Conservation (phyloP, 23 tunicate species). For the Ciona savignyi region DNA sequence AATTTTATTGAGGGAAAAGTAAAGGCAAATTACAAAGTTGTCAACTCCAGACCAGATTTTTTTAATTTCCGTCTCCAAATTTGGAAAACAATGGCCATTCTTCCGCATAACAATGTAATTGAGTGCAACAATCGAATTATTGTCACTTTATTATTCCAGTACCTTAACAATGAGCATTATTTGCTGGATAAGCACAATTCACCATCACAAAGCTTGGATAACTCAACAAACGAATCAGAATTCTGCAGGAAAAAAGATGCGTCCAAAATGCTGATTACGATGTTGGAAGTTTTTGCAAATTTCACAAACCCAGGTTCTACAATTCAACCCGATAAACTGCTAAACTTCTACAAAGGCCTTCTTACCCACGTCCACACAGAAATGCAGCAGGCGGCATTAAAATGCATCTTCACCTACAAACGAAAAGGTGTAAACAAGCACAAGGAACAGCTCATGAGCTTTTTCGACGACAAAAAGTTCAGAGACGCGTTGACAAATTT, state of each 20-base stretch:
- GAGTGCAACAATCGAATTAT: conserved; percentile 30
- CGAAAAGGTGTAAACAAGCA: conserved; percentile 12
- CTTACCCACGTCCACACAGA: conserved; percentile 41
- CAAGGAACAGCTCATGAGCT: conserved; percentile 24
- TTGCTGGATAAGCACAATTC: conserved; percentile 43
- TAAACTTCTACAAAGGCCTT: conserved; percentile 28
- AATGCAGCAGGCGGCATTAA: conserved; percentile 40
- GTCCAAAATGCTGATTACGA: conserved; percentile 18
- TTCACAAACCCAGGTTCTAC: conserved; percentile 27
- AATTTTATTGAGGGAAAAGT: conserved; percentile 3
- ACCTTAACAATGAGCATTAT: conserved; percentile 62
- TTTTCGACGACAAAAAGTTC: conserved; percentile 63
- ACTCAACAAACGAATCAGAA: neutral
- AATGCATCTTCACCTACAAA: conserved; percentile 41
- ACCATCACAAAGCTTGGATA: conserved; percentile 24
- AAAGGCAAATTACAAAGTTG: neutral
- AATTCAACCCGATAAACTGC: conserved; percentile 24
- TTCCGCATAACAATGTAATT: conserved; percentile 31
- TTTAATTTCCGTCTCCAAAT: conserved; percentile 51
- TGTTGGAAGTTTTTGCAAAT: conserved; percentile 42
- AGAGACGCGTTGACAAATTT: conserved; percentile 39
- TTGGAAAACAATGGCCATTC: conserved; percentile 33
- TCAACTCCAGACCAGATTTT: conserved; percentile 21
- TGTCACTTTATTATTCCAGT: conserved; percentile 34
- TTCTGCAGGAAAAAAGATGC: conserved; percentile 11